Percentiles rank a stretch among this genome's conserved stretches.
Conservation (phyloP, 2,113 vertebrate genomes). For the Rhinopomastus cyanomelas region DNA sequence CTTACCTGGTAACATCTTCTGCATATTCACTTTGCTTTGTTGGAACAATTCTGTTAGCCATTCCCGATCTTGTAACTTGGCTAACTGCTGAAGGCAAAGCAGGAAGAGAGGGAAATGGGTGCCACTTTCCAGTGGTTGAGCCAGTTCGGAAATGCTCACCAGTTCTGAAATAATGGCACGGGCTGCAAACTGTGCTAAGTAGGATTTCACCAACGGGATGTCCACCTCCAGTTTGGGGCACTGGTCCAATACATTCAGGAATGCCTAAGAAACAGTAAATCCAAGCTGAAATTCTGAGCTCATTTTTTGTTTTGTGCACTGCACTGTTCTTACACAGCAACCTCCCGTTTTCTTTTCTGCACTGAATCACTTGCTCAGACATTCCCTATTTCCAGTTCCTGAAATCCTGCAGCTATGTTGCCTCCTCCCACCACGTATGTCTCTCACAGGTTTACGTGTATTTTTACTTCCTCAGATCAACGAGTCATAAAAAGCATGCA, state of each 20-base stretch:
- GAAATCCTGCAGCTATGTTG: neutral
- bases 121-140: slow-evolving; percentile 96
- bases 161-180: slow-evolving; percentile 94
- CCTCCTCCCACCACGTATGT: neutral
- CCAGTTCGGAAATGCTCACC: slow-evolving; percentile 94
- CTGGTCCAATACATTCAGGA: slow-evolving; percentile 94
- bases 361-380: neutral
- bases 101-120: slow-evolving; percentile 98
- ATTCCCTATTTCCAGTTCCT: neutral
- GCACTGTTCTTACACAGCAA: rapidly evolving
- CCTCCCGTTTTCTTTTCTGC: neutral
- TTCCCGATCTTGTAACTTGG: slow-evolving; percentile 94
- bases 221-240: slow-evolving; percentile 96
- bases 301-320: neutral
- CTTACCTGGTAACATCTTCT: slow-evolving; percentile 99
- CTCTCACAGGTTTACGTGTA: rapidly evolving
- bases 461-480: neutral
- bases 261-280: slow-evolving; percentile 77
- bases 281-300: neutral
- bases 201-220: slow-evolving; percentile 97
- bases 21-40: slow-evolving; percentile 99
- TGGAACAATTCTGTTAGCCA: slow-evolving; percentile 97
- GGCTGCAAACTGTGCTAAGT: slow-evolving; percentile 96
- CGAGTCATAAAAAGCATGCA: rapidly evolving
- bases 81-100: slow-evolving; percentile 96